Evolutionary conservation across 2,888 invertebrate genomes (phyloP).

Genomic region (Frankliniella intonsa): DNA sequence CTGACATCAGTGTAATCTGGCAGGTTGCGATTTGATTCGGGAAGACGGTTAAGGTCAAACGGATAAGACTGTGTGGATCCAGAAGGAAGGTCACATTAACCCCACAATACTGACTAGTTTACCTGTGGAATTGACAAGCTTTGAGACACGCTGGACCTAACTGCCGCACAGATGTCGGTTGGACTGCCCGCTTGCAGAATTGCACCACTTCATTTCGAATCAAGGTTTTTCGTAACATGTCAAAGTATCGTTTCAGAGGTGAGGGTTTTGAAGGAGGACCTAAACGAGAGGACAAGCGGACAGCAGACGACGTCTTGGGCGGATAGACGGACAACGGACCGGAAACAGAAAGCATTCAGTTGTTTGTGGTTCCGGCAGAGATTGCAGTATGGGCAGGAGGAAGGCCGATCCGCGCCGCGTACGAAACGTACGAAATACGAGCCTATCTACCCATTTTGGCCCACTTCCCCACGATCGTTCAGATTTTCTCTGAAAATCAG

Average conservation of each 20-base stretch:
- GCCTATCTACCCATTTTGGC: background rate
- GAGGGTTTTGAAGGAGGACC: conserved; percentile 22
- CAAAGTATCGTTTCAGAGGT: background rate
- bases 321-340: background rate
- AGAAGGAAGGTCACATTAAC: conserved; percentile 19
- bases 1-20: background rate
- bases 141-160: background rate
- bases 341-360: background rate
- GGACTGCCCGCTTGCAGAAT: conserved; percentile 13
- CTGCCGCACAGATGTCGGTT: background rate
- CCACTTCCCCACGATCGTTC: too few relatives aligned
- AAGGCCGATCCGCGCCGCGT: background rate
- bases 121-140: conserved; percentile 10
- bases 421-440: background rate
- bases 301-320: conserved; percentile 4
- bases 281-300: background rate
- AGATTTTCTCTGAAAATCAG: too few relatives aligned
- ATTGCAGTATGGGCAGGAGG: background rate
- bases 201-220: conserved; percentile 24
- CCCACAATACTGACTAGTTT: background rate
- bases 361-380: background rate
- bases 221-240: conserved; percentile 23
- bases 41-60: conserved; percentile 15
- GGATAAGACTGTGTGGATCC: conserved; percentile 13
- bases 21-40: background rate